Evolutionary conservation across 2,797 vertebrate species (phyloP).

Genomic region (Lemur catta): DNA sequence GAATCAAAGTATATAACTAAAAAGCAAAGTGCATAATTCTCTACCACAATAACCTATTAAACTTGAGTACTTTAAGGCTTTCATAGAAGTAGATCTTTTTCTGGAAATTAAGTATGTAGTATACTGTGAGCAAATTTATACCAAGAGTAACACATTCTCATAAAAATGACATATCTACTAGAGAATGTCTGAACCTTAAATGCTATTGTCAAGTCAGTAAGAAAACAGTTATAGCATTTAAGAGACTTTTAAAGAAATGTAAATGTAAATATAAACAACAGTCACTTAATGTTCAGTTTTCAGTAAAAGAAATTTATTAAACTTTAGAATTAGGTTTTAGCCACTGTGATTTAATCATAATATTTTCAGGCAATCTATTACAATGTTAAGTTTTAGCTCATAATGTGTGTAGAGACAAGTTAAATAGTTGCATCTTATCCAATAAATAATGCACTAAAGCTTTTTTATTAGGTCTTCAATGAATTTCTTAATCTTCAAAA

Average conservation of each 20-base stretch:
- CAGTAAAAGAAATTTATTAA: constrained; percentile 48
- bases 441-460: constrained; percentile 45
- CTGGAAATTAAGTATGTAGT: not conserved
- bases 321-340: constrained; percentile 61
- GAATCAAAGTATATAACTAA: constrained; percentile 6
- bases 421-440: constrained; percentile 53
- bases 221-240: not conserved
- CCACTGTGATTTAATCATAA: constrained; percentile 59
- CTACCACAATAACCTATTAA: constrained; percentile 32
- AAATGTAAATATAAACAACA: constrained; percentile 64
- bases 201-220: constrained; percentile 15
- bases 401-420: constrained; percentile 62
- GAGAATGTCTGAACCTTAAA: constrained; percentile 38
- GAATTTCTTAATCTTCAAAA: constrained; percentile 64
- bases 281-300: constrained; percentile 55
- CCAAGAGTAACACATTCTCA: not conserved
- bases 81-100: not conserved
- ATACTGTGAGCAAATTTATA: not conserved
- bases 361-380: constrained; percentile 61
- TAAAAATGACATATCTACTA: constrained; percentile 52
- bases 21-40: constrained; percentile 52
- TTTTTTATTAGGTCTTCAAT: constrained; percentile 58
- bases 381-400: constrained; percentile 26
- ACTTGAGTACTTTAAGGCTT: not conserved
- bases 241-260: constrained; percentile 25